These are phyloP conservation scores for Bellardia bayeri DNA, from an alignment of 2,888 invertebrate genomes.

Conservation along the genomic window DNA sequence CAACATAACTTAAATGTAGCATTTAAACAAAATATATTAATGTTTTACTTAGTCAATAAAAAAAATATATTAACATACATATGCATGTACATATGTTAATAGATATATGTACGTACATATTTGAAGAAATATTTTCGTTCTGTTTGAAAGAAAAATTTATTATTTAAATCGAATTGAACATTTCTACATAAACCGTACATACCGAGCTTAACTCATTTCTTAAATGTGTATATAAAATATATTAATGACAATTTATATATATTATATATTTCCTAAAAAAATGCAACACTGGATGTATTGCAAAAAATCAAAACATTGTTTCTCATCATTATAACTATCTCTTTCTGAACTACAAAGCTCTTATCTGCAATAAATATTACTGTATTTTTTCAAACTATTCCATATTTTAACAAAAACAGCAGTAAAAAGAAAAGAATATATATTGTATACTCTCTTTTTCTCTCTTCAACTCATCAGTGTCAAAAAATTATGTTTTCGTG, in stretches of 20 bases:
- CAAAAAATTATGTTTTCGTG: conserved; percentile 64
- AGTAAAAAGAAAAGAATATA: conserved; percentile 33
- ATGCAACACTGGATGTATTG: conserved; percentile 58
- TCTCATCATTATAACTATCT: conserved; percentile 43
- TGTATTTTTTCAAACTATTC: conserved; percentile 15
- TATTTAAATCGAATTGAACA: too few species aligned
- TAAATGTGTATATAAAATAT: background rate
- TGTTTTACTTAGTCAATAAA: too few species aligned
- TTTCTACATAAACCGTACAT: too few species aligned
- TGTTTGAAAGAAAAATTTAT: too few species aligned
- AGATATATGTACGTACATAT: too few species aligned
- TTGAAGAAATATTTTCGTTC: too few species aligned
- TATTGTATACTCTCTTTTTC: conserved; percentile 34
- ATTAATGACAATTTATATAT: background rate
- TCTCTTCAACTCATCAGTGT: conserved; percentile 35
- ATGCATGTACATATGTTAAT: too few species aligned
- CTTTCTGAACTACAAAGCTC: conserved; percentile 40
- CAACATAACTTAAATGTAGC: background rate
- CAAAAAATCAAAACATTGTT: conserved; percentile 62
- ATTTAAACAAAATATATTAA: background rate
- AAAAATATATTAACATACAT: too few species aligned
- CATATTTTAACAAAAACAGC: conserved; percentile 5
- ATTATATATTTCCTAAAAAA: conserved; percentile 18
- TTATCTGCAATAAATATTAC: conserved; percentile 10
- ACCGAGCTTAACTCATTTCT: too few species aligned